Base-by-base conservation (phyloP, 2,113 vertebrate genomes). In the Nesogale talazaci region DNA sequence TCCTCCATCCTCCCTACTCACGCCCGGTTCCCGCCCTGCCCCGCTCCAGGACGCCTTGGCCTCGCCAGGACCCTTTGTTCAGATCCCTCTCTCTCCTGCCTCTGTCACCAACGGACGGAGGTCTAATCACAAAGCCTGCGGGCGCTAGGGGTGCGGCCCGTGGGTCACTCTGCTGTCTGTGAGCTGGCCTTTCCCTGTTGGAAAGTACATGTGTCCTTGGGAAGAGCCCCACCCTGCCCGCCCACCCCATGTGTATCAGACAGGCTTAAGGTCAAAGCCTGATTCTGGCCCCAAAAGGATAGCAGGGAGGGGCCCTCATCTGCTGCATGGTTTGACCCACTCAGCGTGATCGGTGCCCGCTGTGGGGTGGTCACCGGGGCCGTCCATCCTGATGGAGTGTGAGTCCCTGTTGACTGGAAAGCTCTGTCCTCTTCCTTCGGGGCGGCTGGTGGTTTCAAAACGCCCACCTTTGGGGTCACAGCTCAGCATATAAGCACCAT, bases 321-420 rank as follows among this genome's bases (percentile, higher is more conserved):
- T 7, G 0, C 15, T 69, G 36, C 29, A 3, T 19, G 75, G 56
- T 65, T 59, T 40, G 67, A 23, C 40, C 59, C 29, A 46, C 59
- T 5, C 25, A 40, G 2, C 0, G 14, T 29, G n/a, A 79, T 72
- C 57, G 4, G 1, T 9, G 56, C 12, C 22, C 61, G 89, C 36
- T 17, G 19, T 46, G 23, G 11, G 27, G 5, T n/a, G 27, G 1
- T 36, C 10, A 10, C 1, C 9, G 31, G 29, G 42, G 29, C 42
- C 29, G 7, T 31, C 22, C 67, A 14, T 29, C 27, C n/a, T 8
- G 4, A 29, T 4, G 0, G 23, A 0, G n/a, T n/a, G n/a, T n/a
- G n/a, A n/a, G n/a, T n/a, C n/a, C n/a, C n/a, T n/a, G n/a, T 52
- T 52, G 46, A 52, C 9, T 52, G 9, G 46, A 52, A 12, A 11